phyloP scores from a whole-genome alignment of 2,797 vertebrate genomes.

The Malurus splendens region DNA sequence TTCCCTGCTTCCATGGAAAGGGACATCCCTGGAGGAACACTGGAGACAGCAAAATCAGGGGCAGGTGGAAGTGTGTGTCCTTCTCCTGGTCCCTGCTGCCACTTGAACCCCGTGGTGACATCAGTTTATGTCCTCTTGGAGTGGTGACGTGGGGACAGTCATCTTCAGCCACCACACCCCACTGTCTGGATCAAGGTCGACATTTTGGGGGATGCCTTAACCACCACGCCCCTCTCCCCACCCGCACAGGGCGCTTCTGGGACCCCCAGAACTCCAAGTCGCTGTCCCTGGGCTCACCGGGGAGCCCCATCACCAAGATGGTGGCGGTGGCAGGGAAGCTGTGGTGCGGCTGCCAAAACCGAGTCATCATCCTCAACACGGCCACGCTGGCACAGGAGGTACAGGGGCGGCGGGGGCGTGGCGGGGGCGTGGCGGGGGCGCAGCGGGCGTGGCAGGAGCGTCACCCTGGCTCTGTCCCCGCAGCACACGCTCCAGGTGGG shows the following conservation, averaged over 20 bases:
- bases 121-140: neutral
- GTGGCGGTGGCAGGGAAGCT: constrained; percentile 89
- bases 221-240: neutral
- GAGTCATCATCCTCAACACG: constrained; percentile 87
- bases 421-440: too few relatives aligned
- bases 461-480: neutral
- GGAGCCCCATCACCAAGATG: constrained; percentile 93
- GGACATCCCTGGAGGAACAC: neutral
- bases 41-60: neutral
- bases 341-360: constrained; percentile 95
- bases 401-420: neutral
- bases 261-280: constrained; percentile 93
- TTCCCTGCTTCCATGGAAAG: neutral
- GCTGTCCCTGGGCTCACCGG: constrained; percentile 82
- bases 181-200: fast-evolving
- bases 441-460: too few relatives aligned
- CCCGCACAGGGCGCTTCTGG: constrained; percentile 89
- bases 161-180: neutral
- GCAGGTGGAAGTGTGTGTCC: neutral
- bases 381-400: constrained; percentile 88
- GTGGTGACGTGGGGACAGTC: fast-evolving
- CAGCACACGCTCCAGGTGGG: constrained; percentile 91
- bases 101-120: neutral
- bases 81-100: neutral
- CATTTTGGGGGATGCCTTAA: fast-evolving